phyloP scores from a whole-genome alignment of 2,888 invertebrate genomes.

The Nomada lathburiana region DNA sequence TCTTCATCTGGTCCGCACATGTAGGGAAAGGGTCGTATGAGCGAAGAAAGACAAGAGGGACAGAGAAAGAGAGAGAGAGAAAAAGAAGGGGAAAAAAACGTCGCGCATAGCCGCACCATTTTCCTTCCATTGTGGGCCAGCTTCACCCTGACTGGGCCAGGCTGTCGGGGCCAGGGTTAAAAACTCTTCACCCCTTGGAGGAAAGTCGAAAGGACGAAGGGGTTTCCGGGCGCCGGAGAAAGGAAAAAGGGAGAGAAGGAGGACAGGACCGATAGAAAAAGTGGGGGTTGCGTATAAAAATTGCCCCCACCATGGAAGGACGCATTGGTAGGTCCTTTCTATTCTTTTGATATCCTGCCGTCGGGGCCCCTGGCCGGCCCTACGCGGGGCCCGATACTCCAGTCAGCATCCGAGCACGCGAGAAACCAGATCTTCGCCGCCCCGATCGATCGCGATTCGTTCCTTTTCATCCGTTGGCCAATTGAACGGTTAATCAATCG shows the following conservation, averaged over 20 bases:
- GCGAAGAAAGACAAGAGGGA: background rate
- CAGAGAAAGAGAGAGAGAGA: background rate
- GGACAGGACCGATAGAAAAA: slow-evolving; percentile 41
- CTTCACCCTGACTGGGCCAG: slow-evolving; percentile 24
- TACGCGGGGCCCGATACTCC: slow-evolving; percentile 69
- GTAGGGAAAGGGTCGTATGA: slow-evolving; percentile 42
- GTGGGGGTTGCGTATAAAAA: slow-evolving; percentile 75
- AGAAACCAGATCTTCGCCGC: slow-evolving; percentile 71
- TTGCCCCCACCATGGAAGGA: slow-evolving; percentile 74
- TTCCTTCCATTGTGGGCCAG: slow-evolving; percentile 74
- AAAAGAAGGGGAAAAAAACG: slow-evolving; percentile 18
- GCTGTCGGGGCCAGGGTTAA: slow-evolving; percentile 71
- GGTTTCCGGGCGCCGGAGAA: slow-evolving; percentile 54
- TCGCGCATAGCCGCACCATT: slow-evolving; percentile 60
- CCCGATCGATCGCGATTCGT: slow-evolving; percentile 47
- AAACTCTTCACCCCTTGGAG: slow-evolving; percentile 74
- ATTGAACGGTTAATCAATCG: slow-evolving; percentile 3
- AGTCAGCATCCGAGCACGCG: slow-evolving; percentile 84
- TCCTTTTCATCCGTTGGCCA: slow-evolving; percentile 18
- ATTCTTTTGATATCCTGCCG: slow-evolving; percentile 83
- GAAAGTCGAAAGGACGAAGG: slow-evolving; percentile 63
- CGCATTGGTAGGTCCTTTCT: slow-evolving; percentile 79
- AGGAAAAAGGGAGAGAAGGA: slow-evolving; percentile 46
- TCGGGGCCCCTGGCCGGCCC: slow-evolving; percentile 74
- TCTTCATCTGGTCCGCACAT: slow-evolving; percentile 23